Evolutionary conservation across 2,797 vertebrate species (phyloP).

Genomic region (Benthosema pterotum): DNA sequence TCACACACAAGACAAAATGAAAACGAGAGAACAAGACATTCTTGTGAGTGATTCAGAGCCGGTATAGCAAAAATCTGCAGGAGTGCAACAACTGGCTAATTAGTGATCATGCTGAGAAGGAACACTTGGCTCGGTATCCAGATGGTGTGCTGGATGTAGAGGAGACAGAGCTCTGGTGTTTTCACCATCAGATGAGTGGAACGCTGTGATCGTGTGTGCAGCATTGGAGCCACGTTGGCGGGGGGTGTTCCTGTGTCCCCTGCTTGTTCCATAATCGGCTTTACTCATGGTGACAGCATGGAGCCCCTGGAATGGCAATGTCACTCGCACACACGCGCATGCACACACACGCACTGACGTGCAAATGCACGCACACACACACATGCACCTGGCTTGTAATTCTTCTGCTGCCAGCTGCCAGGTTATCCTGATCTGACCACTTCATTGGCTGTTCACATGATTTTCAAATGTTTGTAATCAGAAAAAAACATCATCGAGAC

Average conservation of each 20-base stretch:
- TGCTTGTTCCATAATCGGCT: conserved; percentile 71
- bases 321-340: conserved; percentile 44
- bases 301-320: conserved; percentile 54
- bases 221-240: conserved; percentile 27
- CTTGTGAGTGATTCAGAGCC: conserved; percentile 26
- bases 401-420: conserved; percentile 56
- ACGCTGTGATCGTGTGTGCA: conserved; percentile 61
- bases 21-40: conserved; percentile 22
- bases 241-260: conserved; percentile 70
- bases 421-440: no score
- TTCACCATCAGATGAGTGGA: conserved; percentile 61
- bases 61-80: conserved; percentile 19
- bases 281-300: conserved; percentile 64
- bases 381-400: conserved; percentile 40
- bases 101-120: conserved; percentile 51
- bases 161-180: conserved; percentile 41
- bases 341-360: background rate
- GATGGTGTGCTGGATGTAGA: conserved; percentile 55
- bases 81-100: conserved; percentile 39
- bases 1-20: background rate
- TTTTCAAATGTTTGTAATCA: no score
- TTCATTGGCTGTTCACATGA: no score
- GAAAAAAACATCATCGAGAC: no score
- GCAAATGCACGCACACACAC: conserved; percentile 31
- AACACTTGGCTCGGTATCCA: conserved; percentile 47